Percentiles rank a stretch among this genome's conserved stretches.
phyloP scores from a whole-genome alignment of 2,113 vertebrate genomes.

The Mus spicilegus region DNA sequence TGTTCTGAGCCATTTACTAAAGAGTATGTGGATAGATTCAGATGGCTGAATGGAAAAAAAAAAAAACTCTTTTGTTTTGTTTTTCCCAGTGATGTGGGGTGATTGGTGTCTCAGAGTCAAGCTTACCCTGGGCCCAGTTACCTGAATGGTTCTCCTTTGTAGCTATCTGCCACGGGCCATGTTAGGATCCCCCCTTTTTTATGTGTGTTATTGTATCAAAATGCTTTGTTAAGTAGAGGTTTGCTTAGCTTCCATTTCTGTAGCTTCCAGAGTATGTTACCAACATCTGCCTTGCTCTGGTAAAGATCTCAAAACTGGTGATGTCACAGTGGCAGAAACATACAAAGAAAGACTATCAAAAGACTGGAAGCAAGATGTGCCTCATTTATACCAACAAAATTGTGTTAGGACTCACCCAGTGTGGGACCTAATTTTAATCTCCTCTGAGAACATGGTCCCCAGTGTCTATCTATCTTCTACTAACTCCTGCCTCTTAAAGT shows the following conservation, averaged over 20 bases:
- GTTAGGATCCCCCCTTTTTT: not conserved
- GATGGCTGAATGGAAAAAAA: not conserved
- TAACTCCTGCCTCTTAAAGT: not conserved
- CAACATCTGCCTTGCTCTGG: not conserved
- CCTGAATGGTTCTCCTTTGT: accelerated
- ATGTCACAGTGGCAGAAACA: not conserved
- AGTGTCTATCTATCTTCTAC: not conserved
- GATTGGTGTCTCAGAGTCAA: not conserved
- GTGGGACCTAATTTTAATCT: not conserved
- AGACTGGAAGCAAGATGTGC: not conserved
- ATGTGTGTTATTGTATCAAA: not conserved
- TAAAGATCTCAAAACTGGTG: not conserved
- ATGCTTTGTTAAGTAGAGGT: not conserved
- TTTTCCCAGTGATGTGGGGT: not conserved
- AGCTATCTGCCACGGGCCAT: accelerated
- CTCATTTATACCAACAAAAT: not conserved
- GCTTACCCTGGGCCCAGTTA: not conserved
- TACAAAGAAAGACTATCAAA: no score
- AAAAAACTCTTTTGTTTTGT: not conserved
- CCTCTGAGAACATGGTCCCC: not conserved
- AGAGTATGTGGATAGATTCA: not conserved
- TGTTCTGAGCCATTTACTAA: conserved; percentile 28
- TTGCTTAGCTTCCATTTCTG: not conserved
- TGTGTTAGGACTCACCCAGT: no score
- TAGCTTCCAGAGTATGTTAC: not conserved